Evolutionary conservation across 1,140 invertebrate genomes (phyloP).

Genomic region (Drosophila teissieri): DNA sequence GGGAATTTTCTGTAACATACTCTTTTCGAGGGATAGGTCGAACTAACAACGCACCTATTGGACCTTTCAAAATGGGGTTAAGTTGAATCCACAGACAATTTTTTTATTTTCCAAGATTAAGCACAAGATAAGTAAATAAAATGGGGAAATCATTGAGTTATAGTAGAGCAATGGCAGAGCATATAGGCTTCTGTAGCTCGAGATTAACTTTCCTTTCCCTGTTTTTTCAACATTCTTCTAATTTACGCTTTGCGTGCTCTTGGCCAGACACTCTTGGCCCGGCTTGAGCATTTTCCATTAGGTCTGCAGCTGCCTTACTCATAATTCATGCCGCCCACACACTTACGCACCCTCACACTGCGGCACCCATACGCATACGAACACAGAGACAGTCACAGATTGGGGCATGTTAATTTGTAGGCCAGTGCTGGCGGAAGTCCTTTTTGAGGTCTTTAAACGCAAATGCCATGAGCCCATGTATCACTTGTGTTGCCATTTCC

Average conservation of each 20-base stretch:
- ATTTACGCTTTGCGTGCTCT: conserved; percentile 75
- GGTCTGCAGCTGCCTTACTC: conserved; percentile 79
- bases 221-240: conserved; percentile 54
- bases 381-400: conserved; percentile 58
- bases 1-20: conserved; percentile 5
- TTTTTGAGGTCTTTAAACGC: conserved; percentile 79
- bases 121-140: too few relatives aligned
- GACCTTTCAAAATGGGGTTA: too few relatives aligned
- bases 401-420: conserved; percentile 76
- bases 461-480: conserved; percentile 77
- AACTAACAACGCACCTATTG: too few relatives aligned
- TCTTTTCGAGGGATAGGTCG: neutral
- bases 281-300: conserved; percentile 72
- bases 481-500: conserved; percentile 54
- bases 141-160: too few relatives aligned
- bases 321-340: conserved; percentile 68
- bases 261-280: conserved; percentile 38
- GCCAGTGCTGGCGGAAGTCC: conserved; percentile 76
- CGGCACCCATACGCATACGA: neutral
- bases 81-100: too few relatives aligned
- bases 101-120: too few relatives aligned
- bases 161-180: neutral
- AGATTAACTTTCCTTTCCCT: neutral
- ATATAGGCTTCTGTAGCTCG: neutral
- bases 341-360: conserved; percentile 19